phyloP scores from a whole-genome alignment of 2,888 invertebrate genomes.

The Opisthograptis luteolata region DNA sequence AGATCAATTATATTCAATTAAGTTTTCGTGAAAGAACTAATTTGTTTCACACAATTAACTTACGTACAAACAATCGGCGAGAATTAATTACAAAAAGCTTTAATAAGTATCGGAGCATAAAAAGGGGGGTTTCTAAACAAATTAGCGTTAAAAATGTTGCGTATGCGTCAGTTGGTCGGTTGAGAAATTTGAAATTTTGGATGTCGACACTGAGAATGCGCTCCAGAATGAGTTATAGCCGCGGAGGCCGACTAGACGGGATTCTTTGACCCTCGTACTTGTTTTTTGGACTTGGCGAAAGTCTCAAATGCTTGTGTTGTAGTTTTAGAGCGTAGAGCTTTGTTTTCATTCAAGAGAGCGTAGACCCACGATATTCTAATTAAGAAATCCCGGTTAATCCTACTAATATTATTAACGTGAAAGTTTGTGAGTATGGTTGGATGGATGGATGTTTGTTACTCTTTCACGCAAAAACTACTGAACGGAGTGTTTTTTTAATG shows the following conservation, averaged over 20 bases:
- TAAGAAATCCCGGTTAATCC: too few species aligned
- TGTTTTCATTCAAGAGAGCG: neutral
- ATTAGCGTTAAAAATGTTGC: constrained; percentile 41
- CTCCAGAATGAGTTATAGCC: constrained; percentile 36
- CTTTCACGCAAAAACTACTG: too few species aligned
- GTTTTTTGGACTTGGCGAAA: constrained; percentile 19
- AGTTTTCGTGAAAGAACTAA: too few species aligned
- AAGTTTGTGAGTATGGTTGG: too few species aligned
- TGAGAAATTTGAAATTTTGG: constrained; percentile 34
- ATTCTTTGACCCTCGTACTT: constrained; percentile 12
- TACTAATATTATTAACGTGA: too few species aligned
- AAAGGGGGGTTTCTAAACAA: constrained; percentile 38
- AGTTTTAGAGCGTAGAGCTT: neutral
- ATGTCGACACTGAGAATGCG: constrained; percentile 33
- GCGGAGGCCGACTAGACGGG: constrained; percentile 22
- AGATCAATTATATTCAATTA: too few species aligned
- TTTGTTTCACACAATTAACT: constrained; percentile 20
- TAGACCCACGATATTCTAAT: too few species aligned
- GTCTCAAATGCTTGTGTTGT: constrained; percentile 9
- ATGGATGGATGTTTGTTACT: too few species aligned
- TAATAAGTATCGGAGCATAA: constrained; percentile 36
- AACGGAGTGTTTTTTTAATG: too few species aligned
- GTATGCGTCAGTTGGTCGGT: constrained; percentile 28
- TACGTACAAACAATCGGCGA: constrained; percentile 3
- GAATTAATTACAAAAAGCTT: constrained; percentile 16